A percentile compares a stretch with the other conserved stretches of the same genome.
Conservation (phyloP, 1,140 invertebrate genomes). For the Zaprionus tsacasi region DNA sequence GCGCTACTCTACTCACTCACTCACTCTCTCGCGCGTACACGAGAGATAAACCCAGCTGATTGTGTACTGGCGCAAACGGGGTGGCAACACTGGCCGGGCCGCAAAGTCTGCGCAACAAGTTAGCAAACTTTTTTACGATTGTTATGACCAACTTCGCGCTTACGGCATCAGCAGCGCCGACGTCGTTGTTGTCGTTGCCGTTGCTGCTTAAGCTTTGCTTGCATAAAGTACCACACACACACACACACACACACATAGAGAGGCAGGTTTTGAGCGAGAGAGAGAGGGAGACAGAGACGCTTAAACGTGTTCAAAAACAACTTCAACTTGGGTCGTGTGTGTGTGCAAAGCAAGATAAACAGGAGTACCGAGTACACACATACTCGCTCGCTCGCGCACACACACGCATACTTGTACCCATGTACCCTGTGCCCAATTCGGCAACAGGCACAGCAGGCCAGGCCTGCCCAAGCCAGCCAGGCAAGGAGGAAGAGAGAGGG, state of each 20-base stretch:
- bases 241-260: constrained; percentile 14
- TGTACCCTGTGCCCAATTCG: constrained; percentile 52
- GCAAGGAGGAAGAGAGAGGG: neutral
- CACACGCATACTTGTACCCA: constrained; percentile 6
- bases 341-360: constrained; percentile 43
- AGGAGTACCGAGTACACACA: constrained; percentile 38
- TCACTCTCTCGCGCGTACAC: neutral
- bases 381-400: constrained; percentile 5
- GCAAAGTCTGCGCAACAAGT: constrained; percentile 65
- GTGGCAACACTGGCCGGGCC: constrained; percentile 42
- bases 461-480: neutral
- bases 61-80: neutral
- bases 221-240: constrained; percentile 71
- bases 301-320: constrained; percentile 69
- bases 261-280: constrained; percentile 7
- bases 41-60: constrained; percentile 24
- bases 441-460: constrained; percentile 23
- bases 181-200: constrained; percentile 1
- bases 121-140: constrained; percentile 67
- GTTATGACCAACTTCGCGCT: constrained; percentile 76
- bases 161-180: constrained; percentile 62
- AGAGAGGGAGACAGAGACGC: constrained; percentile 12
- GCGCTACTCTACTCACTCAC: neutral
- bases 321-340: constrained; percentile 49
- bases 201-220: constrained; percentile 62